A percentile compares a stretch with the other conserved stretches of the same genome.
Conservation (phyloP, 2,113 vertebrate species). For the Blennius ocellaris region DNA sequence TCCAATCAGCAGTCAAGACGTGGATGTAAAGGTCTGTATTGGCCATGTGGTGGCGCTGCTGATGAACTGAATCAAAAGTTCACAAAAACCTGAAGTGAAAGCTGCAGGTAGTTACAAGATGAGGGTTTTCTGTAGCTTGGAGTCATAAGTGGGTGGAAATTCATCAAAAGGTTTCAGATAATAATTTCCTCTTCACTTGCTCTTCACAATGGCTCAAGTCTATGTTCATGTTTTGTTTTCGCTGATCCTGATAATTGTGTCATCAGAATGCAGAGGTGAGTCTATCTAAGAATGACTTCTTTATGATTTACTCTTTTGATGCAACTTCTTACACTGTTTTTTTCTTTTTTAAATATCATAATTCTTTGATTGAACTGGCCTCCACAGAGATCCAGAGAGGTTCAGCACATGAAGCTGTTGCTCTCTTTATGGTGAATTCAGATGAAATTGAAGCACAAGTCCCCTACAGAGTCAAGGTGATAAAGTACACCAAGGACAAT, state of each 20-base stretch:
- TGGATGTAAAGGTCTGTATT: background rate
- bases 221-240: constrained; percentile 2
- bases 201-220: constrained; percentile 43
- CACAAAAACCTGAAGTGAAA: background rate
- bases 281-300: background rate
- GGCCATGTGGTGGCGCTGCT: constrained; percentile 29
- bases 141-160: constrained; percentile 49
- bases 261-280: constrained; percentile 57
- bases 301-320: background rate
- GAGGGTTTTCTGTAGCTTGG: background rate
- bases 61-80: background rate
- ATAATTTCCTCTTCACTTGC: background rate
- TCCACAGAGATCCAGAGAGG: background rate
- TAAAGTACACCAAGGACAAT: background rate
- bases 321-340: too few relatives aligned
- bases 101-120: constrained; percentile 6
- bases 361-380: constrained; percentile 4
- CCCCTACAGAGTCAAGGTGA: constrained; percentile 36
- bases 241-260: constrained; percentile 1
- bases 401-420: constrained; percentile 3
- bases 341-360: too few relatives aligned
- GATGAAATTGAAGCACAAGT: background rate
- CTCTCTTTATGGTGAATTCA: constrained; percentile 44
- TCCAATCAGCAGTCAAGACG: background rate
- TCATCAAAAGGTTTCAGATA: background rate